These are phyloP conservation scores for Leuctra nigra DNA, from an alignment of 2,888 invertebrate genomes.

Conservation along the genomic window DNA sequence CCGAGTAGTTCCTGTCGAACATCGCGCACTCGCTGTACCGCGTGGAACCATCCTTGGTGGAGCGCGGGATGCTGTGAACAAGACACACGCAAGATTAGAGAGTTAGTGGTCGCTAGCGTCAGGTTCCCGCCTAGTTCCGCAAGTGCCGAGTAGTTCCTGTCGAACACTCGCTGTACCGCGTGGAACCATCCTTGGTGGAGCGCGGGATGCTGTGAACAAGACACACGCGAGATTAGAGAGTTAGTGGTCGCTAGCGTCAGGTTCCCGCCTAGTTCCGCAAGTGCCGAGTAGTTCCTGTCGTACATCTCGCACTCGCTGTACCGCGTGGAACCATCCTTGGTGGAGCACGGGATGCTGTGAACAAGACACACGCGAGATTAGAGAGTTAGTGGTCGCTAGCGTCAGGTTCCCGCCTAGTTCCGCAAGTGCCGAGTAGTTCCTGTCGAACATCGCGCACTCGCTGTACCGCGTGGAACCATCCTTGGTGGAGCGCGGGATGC, in stretches of 20 bases:
- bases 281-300: constrained; percentile 52
- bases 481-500: constrained; percentile 54
- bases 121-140: constrained; percentile 27
- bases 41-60: constrained; percentile 46
- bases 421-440: constrained; percentile 45
- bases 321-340: constrained; percentile 45
- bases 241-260: constrained; percentile 38
- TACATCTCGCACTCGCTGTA: constrained; percentile 63
- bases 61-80: constrained; percentile 52
- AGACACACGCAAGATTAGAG: no score
- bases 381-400: no score
- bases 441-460: constrained; percentile 59
- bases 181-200: constrained; percentile 47
- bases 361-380: no score
- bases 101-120: no score
- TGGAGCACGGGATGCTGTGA: constrained; percentile 54
- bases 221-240: no score
- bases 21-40: constrained; percentile 57
- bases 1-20: constrained; percentile 56
- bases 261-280: constrained; percentile 25
- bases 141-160: constrained; percentile 47
- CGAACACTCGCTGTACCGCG: constrained; percentile 57
- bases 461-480: constrained; percentile 50
- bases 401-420: constrained; percentile 34
- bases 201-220: constrained; percentile 53